phyloP scores from a whole-genome alignment of 2,113 vertebrate genomes.

The Archilochus colubris region DNA sequence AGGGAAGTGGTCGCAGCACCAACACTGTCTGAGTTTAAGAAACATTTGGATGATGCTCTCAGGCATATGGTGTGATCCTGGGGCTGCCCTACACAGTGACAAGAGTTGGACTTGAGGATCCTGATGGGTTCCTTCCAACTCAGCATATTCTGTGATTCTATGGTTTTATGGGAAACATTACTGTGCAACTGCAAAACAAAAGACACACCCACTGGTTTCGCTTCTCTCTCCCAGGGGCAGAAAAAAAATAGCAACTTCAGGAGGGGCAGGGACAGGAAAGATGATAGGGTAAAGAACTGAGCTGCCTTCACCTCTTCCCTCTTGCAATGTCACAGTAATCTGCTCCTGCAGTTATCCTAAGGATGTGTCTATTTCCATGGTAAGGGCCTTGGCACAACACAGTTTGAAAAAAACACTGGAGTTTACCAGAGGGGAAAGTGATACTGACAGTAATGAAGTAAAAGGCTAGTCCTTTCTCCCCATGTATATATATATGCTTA shows the following conservation, averaged over 20 bases:
- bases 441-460: background rate
- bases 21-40: too few relatives aligned
- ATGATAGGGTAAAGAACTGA: background rate
- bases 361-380: background rate
- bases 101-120: too few relatives aligned
- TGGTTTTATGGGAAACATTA: background rate
- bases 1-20: too few relatives aligned
- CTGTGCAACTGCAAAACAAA: background rate
- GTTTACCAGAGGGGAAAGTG: background rate
- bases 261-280: background rate
- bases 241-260: constrained; percentile 28
- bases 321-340: background rate
- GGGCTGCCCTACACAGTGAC: too few relatives aligned
- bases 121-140: too few relatives aligned
- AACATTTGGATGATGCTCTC: too few relatives aligned
- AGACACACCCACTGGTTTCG: background rate
- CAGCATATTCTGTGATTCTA: too few relatives aligned
- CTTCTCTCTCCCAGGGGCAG: background rate
- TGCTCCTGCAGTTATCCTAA: background rate
- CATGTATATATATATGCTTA: background rate
- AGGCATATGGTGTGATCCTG: too few relatives aligned
- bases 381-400: background rate
- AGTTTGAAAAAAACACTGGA: background rate
- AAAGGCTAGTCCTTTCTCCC: background rate
- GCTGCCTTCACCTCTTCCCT: background rate